A percentile compares a stretch with the other conserved stretches of the same genome.
Conservation (phyloP, 1,140 invertebrate species). For the Colletes latitarsis region DNA sequence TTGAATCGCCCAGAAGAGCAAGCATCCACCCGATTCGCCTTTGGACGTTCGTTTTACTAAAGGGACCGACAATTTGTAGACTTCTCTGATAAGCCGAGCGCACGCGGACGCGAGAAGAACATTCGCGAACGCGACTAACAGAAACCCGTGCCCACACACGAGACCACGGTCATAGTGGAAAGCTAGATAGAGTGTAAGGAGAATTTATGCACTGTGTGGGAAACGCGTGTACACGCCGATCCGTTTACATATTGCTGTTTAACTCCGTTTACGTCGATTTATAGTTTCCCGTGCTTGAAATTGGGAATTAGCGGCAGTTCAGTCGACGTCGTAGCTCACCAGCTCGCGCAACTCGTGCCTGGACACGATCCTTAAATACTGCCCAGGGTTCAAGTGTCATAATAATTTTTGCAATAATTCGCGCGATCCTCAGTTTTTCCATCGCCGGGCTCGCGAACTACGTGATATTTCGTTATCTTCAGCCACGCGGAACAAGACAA, state of each 20-base stretch:
- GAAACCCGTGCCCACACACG: constrained; percentile 39
- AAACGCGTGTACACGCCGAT: constrained; percentile 42
- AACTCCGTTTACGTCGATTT: constrained; percentile 53
- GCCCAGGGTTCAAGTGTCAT: constrained; percentile 11
- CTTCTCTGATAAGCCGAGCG: neutral
- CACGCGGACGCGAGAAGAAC: constrained; percentile 8
- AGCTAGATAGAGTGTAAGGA: constrained; percentile 40
- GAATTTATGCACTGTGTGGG: constrained; percentile 50
- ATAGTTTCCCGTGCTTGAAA: constrained; percentile 60
- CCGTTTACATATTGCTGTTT: constrained; percentile 55
- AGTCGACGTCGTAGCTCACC: constrained; percentile 12
- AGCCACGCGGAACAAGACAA: neutral
- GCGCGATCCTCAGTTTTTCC: neutral
- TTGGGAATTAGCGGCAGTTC: constrained; percentile 55
- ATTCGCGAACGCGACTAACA: constrained; percentile 26
- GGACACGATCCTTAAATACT: constrained; percentile 31
- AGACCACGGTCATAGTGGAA: constrained; percentile 39
- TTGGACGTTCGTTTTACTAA: constrained; percentile 13
- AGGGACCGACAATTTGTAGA: constrained; percentile 17
- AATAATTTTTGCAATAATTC: constrained; percentile 10
- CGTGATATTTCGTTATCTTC: neutral
- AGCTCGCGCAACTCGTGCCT: neutral
- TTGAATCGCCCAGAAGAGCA: constrained; percentile 7
- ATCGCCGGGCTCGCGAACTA: neutral
- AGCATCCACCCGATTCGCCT: neutral